These are phyloP conservation scores for Synergus japonicus DNA, from an alignment of 2,888 invertebrate genomes.

Conservation along the genomic window DNA sequence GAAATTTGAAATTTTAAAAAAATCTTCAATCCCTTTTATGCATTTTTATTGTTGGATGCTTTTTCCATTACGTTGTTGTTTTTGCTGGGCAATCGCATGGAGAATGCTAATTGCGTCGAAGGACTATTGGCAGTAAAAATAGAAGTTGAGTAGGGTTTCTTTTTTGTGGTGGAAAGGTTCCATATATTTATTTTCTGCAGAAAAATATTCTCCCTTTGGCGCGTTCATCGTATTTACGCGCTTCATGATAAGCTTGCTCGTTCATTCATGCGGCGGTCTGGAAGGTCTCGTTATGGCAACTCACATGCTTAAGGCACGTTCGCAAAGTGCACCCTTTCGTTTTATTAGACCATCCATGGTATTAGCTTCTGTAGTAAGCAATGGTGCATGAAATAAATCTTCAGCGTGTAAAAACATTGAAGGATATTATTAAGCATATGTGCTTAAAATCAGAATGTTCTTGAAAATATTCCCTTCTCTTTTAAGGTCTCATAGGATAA, in stretches of 20 bases:
- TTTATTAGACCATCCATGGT: conserved; percentile 8
- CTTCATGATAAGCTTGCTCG: conserved; percentile 28
- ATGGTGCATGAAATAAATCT: background rate
- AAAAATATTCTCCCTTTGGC: background rate
- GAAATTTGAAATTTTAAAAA: no score
- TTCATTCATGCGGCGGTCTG: conserved; percentile 12
- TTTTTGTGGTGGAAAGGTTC: background rate
- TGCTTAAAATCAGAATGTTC: no score
- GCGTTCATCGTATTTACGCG: conserved; percentile 11
- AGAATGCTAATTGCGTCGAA: background rate
- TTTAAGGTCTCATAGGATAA: no score
- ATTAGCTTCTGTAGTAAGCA: conserved; percentile 11
- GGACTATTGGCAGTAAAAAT: background rate
- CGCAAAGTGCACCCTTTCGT: conserved; percentile 32
- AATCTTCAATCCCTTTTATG: background rate
- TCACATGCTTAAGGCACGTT: background rate
- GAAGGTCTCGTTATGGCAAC: conserved; percentile 14
- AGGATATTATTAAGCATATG: background rate
- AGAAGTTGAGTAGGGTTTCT: background rate
- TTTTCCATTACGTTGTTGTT: background rate
- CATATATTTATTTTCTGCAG: background rate
- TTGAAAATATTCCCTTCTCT: no score
- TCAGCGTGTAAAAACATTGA: background rate
- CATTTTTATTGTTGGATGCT: background rate
- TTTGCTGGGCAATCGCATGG: background rate